A percentile compares a stretch with the other conserved stretches of the same genome.
These are phyloP conservation scores for Pteronura brasiliensis DNA, from an alignment of 2,113 vertebrate genomes.

Conservation along the genomic window DNA sequence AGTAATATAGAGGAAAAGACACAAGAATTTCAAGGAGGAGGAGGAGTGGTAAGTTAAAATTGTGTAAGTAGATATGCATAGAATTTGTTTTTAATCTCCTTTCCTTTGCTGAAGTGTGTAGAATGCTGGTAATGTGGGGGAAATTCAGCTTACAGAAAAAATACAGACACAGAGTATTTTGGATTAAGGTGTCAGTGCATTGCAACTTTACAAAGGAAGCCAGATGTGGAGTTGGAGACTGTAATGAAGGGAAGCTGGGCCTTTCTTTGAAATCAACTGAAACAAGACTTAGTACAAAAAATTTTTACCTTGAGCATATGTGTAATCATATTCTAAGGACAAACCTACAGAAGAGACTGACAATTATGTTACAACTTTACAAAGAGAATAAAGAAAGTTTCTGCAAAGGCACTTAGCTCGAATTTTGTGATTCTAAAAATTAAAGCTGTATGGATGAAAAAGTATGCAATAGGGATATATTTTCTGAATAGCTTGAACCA, in stretches of 20 bases:
- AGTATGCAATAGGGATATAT: not conserved
- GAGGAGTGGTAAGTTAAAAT: not conserved
- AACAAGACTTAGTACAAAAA: not conserved
- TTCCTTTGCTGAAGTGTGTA: not conserved
- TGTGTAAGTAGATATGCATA: not conserved
- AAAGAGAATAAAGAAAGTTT: not conserved
- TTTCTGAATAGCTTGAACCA: not conserved
- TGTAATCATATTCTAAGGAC: not conserved
- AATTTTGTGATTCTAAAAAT: constrained; percentile 22
- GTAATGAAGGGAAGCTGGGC: not conserved
- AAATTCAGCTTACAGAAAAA: not conserved
- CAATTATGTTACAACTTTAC: constrained; percentile 1
- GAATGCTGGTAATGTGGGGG: not conserved
- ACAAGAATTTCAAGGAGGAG: not conserved
- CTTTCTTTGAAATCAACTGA: constrained; percentile 11
- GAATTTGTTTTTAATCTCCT: not conserved
- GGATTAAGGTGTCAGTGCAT: not conserved
- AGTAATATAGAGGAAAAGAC: not conserved
- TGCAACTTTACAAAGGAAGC: not conserved
- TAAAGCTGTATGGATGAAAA: not conserved
- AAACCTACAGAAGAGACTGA: not conserved
- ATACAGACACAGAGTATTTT: not conserved
- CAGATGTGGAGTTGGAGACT: not conserved
- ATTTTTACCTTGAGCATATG: not conserved
- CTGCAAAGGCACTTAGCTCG: not conserved